These are phyloP conservation scores for Neotoxoptera formosana DNA, from an alignment of 1,140 invertebrate species.

Conservation along the genomic window DNA sequence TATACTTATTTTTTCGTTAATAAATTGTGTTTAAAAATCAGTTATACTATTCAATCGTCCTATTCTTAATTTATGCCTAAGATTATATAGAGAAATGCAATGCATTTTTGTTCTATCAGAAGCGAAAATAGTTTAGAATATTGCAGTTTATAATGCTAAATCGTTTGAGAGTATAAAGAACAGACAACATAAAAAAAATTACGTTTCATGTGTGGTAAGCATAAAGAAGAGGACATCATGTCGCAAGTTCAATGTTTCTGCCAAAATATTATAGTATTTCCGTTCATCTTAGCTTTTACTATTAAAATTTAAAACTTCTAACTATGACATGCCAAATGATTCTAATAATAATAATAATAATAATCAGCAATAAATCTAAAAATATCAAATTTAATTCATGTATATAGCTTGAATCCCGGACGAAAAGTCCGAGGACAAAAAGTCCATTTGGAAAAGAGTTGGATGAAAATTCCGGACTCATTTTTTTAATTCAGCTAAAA, in stretches of 20 bases:
- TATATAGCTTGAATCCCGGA: neutral
- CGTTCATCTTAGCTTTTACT: neutral
- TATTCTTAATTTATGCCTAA: neutral
- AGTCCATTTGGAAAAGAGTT: too few relatives aligned
- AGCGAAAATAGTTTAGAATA: neutral
- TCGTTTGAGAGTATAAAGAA: neutral
- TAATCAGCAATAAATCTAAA: neutral
- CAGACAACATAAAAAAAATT: neutral
- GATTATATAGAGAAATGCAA: neutral
- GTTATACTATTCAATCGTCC: neutral
- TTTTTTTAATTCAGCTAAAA: too few relatives aligned
- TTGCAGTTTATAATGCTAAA: neutral
- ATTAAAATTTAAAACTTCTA: neutral
- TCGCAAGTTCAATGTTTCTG: neutral
- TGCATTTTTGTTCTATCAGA: neutral
- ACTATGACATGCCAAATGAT: neutral
- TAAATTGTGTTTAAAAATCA: neutral
- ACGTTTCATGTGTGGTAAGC: neutral
- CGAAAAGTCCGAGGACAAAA: too few relatives aligned
- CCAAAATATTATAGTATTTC: conserved; percentile 12
- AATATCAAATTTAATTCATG: neutral
- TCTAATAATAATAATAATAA: conserved; percentile 19
- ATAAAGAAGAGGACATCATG: neutral
- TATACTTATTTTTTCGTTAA: neutral
- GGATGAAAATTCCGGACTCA: too few relatives aligned